Evolutionary conservation across 2,113 vertebrate genomes (phyloP).

Genomic region (Tupaia chinensis): DNA sequence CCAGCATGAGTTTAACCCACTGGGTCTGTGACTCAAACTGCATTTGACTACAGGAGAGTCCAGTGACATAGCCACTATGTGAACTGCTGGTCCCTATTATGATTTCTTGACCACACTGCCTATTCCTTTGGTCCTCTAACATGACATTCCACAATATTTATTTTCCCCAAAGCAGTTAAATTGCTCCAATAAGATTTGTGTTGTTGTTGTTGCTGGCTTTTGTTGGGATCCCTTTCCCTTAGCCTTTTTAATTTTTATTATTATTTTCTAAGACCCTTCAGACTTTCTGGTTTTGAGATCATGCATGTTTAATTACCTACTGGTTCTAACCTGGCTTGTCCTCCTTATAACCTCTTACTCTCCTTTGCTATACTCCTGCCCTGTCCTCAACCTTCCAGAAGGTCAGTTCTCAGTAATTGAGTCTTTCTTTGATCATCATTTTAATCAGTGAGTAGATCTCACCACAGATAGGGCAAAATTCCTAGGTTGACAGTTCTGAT

Average conservation of each 20-base stretch:
- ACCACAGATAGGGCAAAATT: background rate
- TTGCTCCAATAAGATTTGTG: background rate
- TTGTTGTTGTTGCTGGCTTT: background rate
- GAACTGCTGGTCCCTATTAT: background rate
- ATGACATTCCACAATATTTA: background rate
- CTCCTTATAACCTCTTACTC: background rate
- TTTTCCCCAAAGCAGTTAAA: background rate
- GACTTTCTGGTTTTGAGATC: background rate
- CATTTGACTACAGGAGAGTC: too few species aligned
- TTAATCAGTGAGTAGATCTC: background rate
- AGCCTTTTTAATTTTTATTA: background rate
- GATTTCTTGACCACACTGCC: background rate
- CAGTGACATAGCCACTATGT: too few species aligned
- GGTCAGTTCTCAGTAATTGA: background rate
- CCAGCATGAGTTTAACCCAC: too few species aligned
- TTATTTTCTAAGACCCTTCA: background rate
- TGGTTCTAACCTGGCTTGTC: background rate
- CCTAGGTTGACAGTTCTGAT: background rate
- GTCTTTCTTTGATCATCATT: background rate
- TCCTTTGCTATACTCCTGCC: background rate
- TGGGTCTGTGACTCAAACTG: too few species aligned
- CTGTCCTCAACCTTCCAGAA: background rate
- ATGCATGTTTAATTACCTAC: background rate
- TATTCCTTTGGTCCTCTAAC: background rate
- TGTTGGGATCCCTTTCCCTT: background rate